Evolutionary conservation across 2,797 vertebrate species (phyloP).

Genomic region (Gymnodraco acuticeps): DNA sequence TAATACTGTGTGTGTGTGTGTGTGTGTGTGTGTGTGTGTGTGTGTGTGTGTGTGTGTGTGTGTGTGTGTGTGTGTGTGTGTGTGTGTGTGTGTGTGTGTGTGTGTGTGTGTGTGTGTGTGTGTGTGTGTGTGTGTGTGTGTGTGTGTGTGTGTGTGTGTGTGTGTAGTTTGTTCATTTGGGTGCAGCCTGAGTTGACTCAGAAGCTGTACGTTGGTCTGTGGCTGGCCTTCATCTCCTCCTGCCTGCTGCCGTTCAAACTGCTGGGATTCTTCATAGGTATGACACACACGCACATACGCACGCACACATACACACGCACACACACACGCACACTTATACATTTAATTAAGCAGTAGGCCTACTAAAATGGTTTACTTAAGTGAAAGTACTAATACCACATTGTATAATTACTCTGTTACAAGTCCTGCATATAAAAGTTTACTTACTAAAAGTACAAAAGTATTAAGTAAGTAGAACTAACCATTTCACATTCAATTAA

Average conservation of each 20-base stretch:
- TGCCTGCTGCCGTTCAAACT: conserved; percentile 95
- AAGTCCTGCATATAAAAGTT: too few species aligned
- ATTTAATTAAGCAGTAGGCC: too few species aligned
- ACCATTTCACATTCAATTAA: too few species aligned
- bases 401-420: too few species aligned
- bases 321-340: too few species aligned
- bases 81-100: conserved; percentile 8
- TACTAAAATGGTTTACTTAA: too few species aligned
- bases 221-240: conserved; percentile 93
- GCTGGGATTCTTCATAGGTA: conserved; percentile 93
- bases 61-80: conserved; percentile 45
- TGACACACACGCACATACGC: conserved; percentile 15
- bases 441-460: too few species aligned
- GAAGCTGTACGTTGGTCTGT: conserved; percentile 93
- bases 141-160: not conserved
- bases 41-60: conserved; percentile 1
- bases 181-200: conserved; percentile 95
- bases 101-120: too few species aligned
- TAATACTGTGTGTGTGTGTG: not conserved
- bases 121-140: too few species aligned
- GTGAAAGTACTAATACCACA: too few species aligned
- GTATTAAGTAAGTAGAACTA: too few species aligned
- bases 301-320: too few species aligned
- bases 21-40: conserved; percentile 3
- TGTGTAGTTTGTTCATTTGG: conserved; percentile 91